A percentile compares a stretch with the other conserved stretches of the same genome.
These are phyloP conservation scores for Mellilla xanthometata DNA, from an alignment of 2,888 invertebrate genomes.

Conservation along the genomic window DNA sequence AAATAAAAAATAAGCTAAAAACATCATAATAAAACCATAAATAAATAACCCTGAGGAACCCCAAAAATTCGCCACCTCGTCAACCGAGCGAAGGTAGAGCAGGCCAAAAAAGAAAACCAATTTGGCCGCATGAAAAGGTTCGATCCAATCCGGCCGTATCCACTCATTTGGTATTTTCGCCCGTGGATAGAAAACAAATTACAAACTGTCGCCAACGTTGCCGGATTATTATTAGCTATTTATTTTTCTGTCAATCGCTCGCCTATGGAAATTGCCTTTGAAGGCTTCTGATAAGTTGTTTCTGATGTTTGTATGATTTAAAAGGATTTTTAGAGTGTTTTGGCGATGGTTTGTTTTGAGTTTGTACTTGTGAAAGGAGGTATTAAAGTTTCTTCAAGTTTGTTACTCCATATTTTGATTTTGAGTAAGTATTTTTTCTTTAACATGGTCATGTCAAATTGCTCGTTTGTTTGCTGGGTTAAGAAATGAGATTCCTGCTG, in stretches of 20 bases:
- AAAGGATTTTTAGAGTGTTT: constrained; percentile 32
- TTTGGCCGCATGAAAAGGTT: constrained; percentile 80
- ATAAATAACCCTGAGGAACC: constrained; percentile 33
- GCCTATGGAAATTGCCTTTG: constrained; percentile 64
- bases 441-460: too few species aligned
- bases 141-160: constrained; percentile 75
- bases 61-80: constrained; percentile 65
- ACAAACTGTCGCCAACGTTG: constrained; percentile 64
- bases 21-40: not conserved
- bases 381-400: too few species aligned
- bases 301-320: constrained; percentile 43
- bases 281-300: constrained; percentile 71
- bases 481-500: too few species aligned
- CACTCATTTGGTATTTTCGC: constrained; percentile 81
- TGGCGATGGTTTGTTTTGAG: constrained; percentile 24
- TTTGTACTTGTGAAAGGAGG: too few species aligned
- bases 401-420: too few species aligned
- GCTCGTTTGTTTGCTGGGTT: too few species aligned
- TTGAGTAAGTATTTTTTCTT: too few species aligned
- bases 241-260: constrained; percentile 70
- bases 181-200: constrained; percentile 75
- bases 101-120: constrained; percentile 80
- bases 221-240: constrained; percentile 63
- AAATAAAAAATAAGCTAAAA: constrained; percentile 40
- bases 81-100: constrained; percentile 60